A percentile compares a stretch with the other conserved stretches of the same genome.
Evolutionary conservation across 1,140 invertebrate genomes (phyloP).

Genomic region (Drosophila pruinosa): DNA sequence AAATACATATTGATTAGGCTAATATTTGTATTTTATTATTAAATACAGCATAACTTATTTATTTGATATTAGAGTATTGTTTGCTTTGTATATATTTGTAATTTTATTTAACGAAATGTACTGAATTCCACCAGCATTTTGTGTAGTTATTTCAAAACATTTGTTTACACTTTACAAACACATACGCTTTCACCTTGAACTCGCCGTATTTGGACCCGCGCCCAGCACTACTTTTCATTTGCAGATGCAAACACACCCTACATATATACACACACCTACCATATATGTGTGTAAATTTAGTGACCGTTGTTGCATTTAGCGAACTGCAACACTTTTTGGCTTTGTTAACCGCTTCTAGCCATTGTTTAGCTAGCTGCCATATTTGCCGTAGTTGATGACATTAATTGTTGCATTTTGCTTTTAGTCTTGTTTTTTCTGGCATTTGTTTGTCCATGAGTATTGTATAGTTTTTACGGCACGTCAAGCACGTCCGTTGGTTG

Average conservation of each 20-base stretch:
- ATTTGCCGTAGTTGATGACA: constrained; percentile 64
- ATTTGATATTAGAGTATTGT: too few species aligned
- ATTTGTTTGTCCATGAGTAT: constrained; percentile 27
- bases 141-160: too few species aligned
- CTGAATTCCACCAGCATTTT: too few species aligned
- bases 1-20: too few species aligned
- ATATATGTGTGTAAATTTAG: not conserved
- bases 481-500: not conserved
- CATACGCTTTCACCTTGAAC: not conserved
- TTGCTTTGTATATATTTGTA: too few species aligned
- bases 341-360: constrained; percentile 65
- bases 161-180: not conserved
- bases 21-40: too few species aligned
- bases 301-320: constrained; percentile 60
- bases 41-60: too few species aligned
- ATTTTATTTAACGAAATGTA: too few species aligned
- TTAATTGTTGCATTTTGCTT: constrained; percentile 72
- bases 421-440: constrained; percentile 2
- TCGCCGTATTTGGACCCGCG: not conserved
- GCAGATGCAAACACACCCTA: constrained; percentile 1
- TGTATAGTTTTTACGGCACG: constrained; percentile 32
- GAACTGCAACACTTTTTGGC: constrained; percentile 54
- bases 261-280: not conserved
- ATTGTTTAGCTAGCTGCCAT: constrained; percentile 61
- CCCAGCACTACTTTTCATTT: not conserved